A percentile compares a stretch with the other conserved stretches of the same genome.
Conservation (phyloP, 2,888 invertebrate genomes). For the Lithophane socia region DNA sequence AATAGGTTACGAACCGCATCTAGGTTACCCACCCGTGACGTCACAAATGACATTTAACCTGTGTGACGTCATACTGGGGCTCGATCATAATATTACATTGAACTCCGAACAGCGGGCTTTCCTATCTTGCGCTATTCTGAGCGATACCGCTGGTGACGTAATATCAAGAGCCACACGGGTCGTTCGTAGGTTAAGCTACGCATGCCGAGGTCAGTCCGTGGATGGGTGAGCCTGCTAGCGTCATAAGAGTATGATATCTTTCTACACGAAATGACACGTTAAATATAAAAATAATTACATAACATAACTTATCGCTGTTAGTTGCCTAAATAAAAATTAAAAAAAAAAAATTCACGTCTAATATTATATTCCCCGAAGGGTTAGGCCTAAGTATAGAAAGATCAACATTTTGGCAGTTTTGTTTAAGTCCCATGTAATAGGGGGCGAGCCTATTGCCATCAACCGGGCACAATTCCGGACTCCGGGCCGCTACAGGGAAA, state of each 20-base stretch:
- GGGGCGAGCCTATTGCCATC: too few relatives aligned
- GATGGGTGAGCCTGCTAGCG: not conserved
- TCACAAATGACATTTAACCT: slow-evolving; percentile 71
- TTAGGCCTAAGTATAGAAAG: too few relatives aligned
- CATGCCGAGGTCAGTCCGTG: not conserved
- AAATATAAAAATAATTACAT: not conserved
- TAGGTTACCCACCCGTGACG: slow-evolving; percentile 74
- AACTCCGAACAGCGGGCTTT: slow-evolving; percentile 10
- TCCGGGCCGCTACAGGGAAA: too few relatives aligned
- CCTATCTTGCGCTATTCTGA: slow-evolving; percentile 18
- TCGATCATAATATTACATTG: not conserved
- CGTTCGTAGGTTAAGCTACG: not conserved
- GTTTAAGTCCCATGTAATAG: too few relatives aligned
- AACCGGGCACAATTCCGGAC: too few relatives aligned
- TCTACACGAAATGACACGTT: not conserved
- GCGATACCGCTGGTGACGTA: not conserved
- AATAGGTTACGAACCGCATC: slow-evolving; percentile 68
- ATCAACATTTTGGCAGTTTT: too few relatives aligned
- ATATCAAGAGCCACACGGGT: too few relatives aligned
- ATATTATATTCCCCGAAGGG: too few relatives aligned
- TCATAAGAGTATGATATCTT: too few relatives aligned
- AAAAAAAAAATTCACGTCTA: too few relatives aligned
- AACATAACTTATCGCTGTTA: too few relatives aligned
- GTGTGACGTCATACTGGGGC: slow-evolving; percentile 65
- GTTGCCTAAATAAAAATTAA: too few relatives aligned